phyloP scores from a whole-genome alignment of 2,888 invertebrate species.

The Ectemnius cavifrons region DNA sequence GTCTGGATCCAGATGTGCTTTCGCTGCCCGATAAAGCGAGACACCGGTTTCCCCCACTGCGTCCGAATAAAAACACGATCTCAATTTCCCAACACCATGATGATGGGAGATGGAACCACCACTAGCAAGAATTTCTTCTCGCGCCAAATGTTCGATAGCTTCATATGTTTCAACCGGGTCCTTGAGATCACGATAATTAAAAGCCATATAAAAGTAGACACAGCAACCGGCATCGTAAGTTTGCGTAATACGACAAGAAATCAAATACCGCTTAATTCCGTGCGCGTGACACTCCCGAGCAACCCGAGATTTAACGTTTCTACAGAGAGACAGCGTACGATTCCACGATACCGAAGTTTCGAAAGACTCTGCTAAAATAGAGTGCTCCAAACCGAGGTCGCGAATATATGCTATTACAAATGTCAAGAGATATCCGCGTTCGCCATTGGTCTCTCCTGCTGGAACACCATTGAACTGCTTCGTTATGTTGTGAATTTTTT shows the following conservation, averaged over 20 bases:
- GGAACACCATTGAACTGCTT: conserved; percentile 88
- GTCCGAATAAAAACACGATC: conserved; percentile 91
- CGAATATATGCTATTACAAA: conserved; percentile 99
- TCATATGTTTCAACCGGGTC: conserved; percentile 91
- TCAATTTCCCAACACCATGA: conserved; percentile 96
- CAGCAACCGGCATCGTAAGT: conserved; percentile 98
- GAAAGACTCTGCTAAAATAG: conserved; percentile 96
- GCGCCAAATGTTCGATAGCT: conserved; percentile 90
- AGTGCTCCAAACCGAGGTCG: conserved; percentile 93
- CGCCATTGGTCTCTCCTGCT: conserved; percentile 95
- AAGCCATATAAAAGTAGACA: conserved; percentile 96
- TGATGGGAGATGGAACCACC: conserved; percentile 97
- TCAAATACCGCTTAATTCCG: conserved; percentile 82
- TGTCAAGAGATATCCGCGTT: conserved; percentile 96
- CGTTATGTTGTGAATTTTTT: conserved; percentile 89
- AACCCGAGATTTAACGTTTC: conserved; percentile 92
- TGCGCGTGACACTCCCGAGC: conserved; percentile 81
- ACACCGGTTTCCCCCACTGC: conserved; percentile 92
- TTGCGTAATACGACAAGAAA: conserved; percentile 94
- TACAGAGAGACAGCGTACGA: conserved; percentile 88
- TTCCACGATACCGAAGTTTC: conserved; percentile 99
- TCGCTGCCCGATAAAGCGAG: conserved; percentile 88
- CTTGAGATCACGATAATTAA: conserved; percentile 82
- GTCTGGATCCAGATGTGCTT: conserved; percentile 92
- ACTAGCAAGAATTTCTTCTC: conserved; percentile 94